Percentiles rank a stretch among this genome's conserved stretches.
Evolutionary conservation across 2,888 invertebrate species (phyloP).

Genomic region (Pandemis corylana): DNA sequence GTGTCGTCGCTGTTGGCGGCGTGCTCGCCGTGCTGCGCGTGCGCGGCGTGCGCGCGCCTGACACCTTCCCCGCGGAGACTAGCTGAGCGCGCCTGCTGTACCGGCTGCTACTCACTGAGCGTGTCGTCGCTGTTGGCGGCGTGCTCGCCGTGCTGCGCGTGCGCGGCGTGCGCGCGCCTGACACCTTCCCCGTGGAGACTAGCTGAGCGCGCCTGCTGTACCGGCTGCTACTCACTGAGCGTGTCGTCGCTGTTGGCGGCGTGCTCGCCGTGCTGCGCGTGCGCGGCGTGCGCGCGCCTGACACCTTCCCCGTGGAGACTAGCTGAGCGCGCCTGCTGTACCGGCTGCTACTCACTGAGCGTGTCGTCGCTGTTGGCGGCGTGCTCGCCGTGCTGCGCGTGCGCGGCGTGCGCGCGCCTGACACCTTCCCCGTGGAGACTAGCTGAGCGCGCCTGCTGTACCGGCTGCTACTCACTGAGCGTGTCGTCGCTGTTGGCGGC

Average conservation of each 20-base stretch:
- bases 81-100: no score
- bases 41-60: no score
- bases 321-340: no score
- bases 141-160: conserved; percentile 49
- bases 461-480: conserved; percentile 60
- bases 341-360: conserved; percentile 60
- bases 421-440: no score
- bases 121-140: conserved; percentile 69
- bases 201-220: no score
- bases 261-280: conserved; percentile 49
- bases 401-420: no score
- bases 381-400: conserved; percentile 49
- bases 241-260: conserved; percentile 69
- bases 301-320: no score
- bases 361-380: conserved; percentile 69
- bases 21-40: conserved; percentile 49
- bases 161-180: no score
- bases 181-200: no score
- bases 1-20: conserved; percentile 69
- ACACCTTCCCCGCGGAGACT: no score
- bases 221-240: conserved; percentile 60
- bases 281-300: no score
- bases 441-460: no score
- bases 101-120: conserved; percentile 60
- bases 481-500: conserved; percentile 69